phyloP scores from a whole-genome alignment of 30 jellyfish, hydroid and myxozoan genomes.

The Aurelia aurita complex sp. Pacific region DNA sequence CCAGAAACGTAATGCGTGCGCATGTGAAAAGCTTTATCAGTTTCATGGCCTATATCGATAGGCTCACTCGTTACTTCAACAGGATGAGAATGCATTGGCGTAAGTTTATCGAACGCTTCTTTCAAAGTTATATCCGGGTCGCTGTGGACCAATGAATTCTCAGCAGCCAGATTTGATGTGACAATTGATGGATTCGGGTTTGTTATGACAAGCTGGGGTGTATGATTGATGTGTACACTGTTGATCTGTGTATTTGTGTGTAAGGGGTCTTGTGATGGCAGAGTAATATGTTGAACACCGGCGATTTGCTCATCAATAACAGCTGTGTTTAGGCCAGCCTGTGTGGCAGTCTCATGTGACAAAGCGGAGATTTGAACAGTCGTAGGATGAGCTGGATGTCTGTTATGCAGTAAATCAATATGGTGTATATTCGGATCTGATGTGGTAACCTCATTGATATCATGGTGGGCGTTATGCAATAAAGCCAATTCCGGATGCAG shows the following conservation, averaged over 20 bases:
- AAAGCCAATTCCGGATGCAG: constrained; percentile 58
- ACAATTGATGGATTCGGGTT: constrained; percentile 32
- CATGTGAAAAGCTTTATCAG: constrained; percentile 58
- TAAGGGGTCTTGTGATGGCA: constrained; percentile 24
- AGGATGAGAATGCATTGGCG: constrained; percentile 39
- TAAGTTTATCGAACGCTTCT: constrained; percentile 60
- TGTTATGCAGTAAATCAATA: background rate
- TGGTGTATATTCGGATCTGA: constrained; percentile 59
- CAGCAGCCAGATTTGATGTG: constrained; percentile 39
- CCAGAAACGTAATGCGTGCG: constrained; percentile 70
- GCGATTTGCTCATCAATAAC: constrained; percentile 23
- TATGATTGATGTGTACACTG: background rate
- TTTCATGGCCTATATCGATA: constrained; percentile 20
- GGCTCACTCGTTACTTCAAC: constrained; percentile 59
- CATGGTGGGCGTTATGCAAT: constrained; percentile 60
- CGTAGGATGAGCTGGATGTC: constrained; percentile 12
- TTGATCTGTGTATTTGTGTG: background rate
- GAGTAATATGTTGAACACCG: constrained; percentile 19
- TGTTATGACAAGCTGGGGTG: constrained; percentile 10
- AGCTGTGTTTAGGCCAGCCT: constrained; percentile 3
- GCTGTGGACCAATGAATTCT: constrained; percentile 55
- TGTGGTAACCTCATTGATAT: constrained; percentile 36
- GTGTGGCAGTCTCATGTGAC: constrained; percentile 35
- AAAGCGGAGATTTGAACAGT: constrained; percentile 25
- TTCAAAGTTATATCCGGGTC: constrained; percentile 63